phyloP scores from a whole-genome alignment of 30 jellyfish, hydroid and myxozoan species.

The Turritopsis rubra region DNA sequence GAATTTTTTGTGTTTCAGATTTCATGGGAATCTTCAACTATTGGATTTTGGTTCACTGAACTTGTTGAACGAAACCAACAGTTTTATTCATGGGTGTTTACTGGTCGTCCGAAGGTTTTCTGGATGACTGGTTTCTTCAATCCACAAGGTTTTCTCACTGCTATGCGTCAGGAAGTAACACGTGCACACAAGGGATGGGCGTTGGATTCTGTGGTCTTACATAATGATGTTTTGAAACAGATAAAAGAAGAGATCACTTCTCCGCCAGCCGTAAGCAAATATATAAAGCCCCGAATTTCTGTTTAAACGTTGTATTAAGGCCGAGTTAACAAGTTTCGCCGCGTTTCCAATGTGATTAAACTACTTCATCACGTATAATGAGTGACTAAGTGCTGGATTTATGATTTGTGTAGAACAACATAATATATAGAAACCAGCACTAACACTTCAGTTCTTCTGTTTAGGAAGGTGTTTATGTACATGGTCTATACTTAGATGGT shows the following conservation, averaged over 20 bases:
- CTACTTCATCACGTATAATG: too few species aligned
- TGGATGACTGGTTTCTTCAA: conserved; percentile 99
- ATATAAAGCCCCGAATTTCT: too few species aligned
- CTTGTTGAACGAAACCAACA: conserved; percentile 80
- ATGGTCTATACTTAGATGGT: conserved; percentile 89
- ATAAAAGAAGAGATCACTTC: conserved; percentile 79
- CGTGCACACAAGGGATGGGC: conserved; percentile 99
- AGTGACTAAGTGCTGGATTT: too few species aligned
- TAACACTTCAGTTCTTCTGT: neutral
- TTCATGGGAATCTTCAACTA: conserved; percentile 95
- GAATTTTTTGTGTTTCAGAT: conserved; percentile 32
- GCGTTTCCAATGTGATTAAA: too few species aligned
- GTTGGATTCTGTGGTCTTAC: conserved; percentile 92
- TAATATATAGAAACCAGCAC: too few species aligned
- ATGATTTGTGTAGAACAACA: too few species aligned
- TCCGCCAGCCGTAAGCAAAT: conserved; percentile 75
- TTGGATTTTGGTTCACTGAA: conserved; percentile 97
- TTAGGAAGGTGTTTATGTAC: conserved; percentile 94
- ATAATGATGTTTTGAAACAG: conserved; percentile 83
- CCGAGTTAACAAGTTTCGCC: too few species aligned
- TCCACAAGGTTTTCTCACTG: conserved; percentile 97
- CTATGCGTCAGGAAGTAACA: conserved; percentile 97
- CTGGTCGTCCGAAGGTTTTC: conserved; percentile 89
- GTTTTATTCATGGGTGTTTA: conserved; percentile 71
- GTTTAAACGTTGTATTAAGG: too few species aligned